Evolutionary conservation across 2,113 vertebrate species (phyloP), one percentile per base, ranked within the genome.

Genomic region (Petrocephalus microphthalmus): DNA sequence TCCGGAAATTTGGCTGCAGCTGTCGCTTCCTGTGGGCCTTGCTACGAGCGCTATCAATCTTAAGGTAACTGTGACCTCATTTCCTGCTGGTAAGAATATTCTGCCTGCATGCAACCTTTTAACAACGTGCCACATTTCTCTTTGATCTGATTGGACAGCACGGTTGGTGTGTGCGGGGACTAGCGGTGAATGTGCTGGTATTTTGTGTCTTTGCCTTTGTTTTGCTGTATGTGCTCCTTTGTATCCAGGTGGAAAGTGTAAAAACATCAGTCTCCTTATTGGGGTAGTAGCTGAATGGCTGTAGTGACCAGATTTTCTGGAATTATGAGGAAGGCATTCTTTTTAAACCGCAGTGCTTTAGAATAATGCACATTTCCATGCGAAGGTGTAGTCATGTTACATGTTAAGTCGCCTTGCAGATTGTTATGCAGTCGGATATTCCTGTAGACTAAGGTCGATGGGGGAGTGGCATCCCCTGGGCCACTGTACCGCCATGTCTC

Each of bases 21-120:
- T 91, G 91, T 85, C 88, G 89, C 47, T 90, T 89, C 91, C 84
- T 91, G 42, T 91, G 91, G 89, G 67, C 90, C 47, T 86, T 91
- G 42, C 90, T 91, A 11, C 91, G 88, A 60, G 84, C 67, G 52
- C n/a, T 83, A 64, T 87, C 85, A 56, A 10, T 56, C 52, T 57
- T 33, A 33, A 33, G 88, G 88, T 89, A 86, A 86, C 49, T 78
- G 78, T 53, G 88, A 89, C 60, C n/a, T 89, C 88, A 89, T 85
- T 86, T 89, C 88, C 88, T 89, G 22, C 13, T 19, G 17, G 17
- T 37, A 33, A 78, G n/a, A 37, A 78, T 78, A 42, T 74, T 37
- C 7, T 74, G 29, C 67, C 67, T 74, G 29, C 5, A 29, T 19
- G 33, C 15, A 37, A 74, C 29, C 37, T 74, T 74, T 37, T 74